phyloP scores from a whole-genome alignment of 1,140 invertebrate genomes.

The Dreissena polymorpha region DNA sequence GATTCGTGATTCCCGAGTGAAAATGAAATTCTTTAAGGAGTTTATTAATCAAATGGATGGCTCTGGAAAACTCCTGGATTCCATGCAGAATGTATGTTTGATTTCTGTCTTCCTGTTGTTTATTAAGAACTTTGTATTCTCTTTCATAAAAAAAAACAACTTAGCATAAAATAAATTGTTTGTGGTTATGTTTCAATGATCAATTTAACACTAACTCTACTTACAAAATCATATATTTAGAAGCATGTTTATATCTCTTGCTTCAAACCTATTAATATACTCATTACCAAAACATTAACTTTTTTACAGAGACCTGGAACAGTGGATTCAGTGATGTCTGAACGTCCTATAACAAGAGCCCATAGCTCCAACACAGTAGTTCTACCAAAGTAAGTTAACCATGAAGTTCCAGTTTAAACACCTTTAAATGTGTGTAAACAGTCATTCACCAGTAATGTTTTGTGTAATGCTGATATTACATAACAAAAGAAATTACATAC shows the following conservation, averaged over 20 bases:
- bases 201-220: no score
- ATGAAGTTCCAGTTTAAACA: no score
- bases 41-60: constrained; percentile 78
- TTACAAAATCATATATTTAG: no score
- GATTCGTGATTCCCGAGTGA: constrained; percentile 76
- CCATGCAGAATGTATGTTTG: constrained; percentile 77
- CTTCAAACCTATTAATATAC: no score
- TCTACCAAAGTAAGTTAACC: constrained; percentile 73
- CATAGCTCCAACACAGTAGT: constrained; percentile 73
- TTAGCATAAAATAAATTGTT: no score
- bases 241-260: no score
- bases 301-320: constrained; percentile 77
- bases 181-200: no score
- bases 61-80: constrained; percentile 74
- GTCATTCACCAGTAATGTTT: no score
- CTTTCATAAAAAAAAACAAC: constrained; percentile 5
- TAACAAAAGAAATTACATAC: no score
- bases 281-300: not conserved
- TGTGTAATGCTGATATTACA: no score
- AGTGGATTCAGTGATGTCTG: constrained; percentile 79
- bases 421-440: no score
- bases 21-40: constrained; percentile 80
- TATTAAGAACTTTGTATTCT: not conserved
- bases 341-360: constrained; percentile 62
- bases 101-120: not conserved